These are phyloP conservation scores for Exaiptasia diaphana DNA, from an alignment of 64 coral and sea anemone genomes.

Conservation along the genomic window DNA sequence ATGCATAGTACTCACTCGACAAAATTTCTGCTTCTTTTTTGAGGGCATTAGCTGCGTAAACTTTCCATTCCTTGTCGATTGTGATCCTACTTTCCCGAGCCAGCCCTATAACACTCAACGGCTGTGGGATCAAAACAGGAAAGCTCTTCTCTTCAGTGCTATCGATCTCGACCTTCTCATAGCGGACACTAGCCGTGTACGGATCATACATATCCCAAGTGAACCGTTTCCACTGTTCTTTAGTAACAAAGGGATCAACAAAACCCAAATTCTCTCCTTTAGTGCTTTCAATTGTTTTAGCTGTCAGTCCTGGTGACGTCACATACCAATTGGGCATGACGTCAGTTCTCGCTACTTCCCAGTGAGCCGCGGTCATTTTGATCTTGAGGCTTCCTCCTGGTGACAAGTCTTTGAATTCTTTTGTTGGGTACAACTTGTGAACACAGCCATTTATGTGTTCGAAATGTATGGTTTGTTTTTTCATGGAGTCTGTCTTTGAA, in stretches of 20 bases:
- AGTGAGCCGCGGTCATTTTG: not conserved
- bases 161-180: slow-evolving; percentile 8
- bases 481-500: not conserved
- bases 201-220: slow-evolving; percentile 40
- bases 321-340: slow-evolving; percentile 83
- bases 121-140: slow-evolving; percentile 13
- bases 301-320: not conserved
- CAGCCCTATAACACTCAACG: not conserved
- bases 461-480: slow-evolving; percentile 17
- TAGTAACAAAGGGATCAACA: slow-evolving; percentile 63
- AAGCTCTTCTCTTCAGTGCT: not conserved
- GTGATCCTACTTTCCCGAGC: not conserved
- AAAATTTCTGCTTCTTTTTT: slow-evolving; percentile 14
- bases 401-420: slow-evolving; percentile 1
- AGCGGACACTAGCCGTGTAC: slow-evolving; percentile 38
- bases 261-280: slow-evolving; percentile 53
- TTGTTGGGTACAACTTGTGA: slow-evolving; percentile 14
- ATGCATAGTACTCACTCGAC: slow-evolving; percentile 14
- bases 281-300: slow-evolving; percentile 46
- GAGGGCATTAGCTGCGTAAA: not conserved
- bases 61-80: slow-evolving; percentile 4
- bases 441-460: slow-evolving; percentile 52
- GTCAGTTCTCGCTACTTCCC: slow-evolving; percentile 59
- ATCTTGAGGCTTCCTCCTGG: not conserved
- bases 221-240: slow-evolving; percentile 65